Evolutionary conservation across 2,113 vertebrate species (phyloP).

Genomic region (Xenus cinereus): DNA sequence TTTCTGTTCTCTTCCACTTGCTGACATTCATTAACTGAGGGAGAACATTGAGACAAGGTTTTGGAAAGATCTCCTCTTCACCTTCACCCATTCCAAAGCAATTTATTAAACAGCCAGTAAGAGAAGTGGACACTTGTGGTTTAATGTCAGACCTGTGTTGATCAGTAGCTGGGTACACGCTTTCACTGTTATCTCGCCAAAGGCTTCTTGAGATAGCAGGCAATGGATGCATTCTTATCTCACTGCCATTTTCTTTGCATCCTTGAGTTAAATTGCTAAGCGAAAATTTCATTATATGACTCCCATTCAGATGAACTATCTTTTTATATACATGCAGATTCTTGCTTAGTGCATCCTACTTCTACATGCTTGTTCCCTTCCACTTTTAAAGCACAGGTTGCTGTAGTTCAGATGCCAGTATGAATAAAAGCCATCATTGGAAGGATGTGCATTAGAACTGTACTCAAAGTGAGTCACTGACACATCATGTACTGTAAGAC

Average conservation of each 20-base stretch:
- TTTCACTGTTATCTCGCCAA: background rate
- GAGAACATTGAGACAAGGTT: background rate
- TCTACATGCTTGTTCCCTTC: background rate
- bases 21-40: conserved; percentile 61
- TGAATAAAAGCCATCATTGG: conserved; percentile 7
- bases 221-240: background rate
- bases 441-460: conserved; percentile 11
- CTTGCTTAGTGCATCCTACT: background rate
- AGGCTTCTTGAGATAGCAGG: background rate
- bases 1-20: conserved; percentile 46
- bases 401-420: background rate
- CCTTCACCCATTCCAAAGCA: background rate
- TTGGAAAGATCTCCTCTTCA: conserved; percentile 40
- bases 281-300: background rate
- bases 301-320: background rate
- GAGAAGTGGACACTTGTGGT: conserved; percentile 10
- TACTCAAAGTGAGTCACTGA: conserved; percentile 33
- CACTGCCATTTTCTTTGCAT: background rate
- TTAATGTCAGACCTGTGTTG: background rate
- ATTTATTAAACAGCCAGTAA: conserved; percentile 28
- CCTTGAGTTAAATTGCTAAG: background rate
- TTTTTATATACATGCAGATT: background rate
- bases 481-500: background rate
- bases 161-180: background rate
- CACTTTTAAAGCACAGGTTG: background rate